These are phyloP conservation scores for Syrmaticus mikado DNA, from an alignment of 2,113 vertebrate species.

Conservation along the genomic window DNA sequence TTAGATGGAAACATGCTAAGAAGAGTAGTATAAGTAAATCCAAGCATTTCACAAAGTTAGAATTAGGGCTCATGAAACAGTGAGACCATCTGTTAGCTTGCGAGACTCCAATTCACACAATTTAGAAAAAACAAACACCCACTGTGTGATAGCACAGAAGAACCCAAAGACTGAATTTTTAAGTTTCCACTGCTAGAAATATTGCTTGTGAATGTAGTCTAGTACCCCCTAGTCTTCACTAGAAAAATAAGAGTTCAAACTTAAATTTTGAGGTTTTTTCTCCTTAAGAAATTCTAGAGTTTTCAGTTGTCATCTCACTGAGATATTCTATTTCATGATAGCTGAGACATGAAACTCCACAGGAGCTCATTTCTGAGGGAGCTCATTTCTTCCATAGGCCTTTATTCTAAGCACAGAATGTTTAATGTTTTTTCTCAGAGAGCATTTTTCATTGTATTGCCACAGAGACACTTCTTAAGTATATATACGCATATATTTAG, in stretches of 20 bases:
- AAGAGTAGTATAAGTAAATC: neutral
- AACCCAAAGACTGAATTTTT: neutral
- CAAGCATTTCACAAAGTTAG: neutral
- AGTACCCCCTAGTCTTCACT: neutral
- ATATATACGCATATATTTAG: neutral
- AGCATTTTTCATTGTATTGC: neutral
- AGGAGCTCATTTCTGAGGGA: neutral
- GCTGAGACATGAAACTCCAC: neutral
- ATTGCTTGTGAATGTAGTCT: neutral
- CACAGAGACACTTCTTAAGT: neutral
- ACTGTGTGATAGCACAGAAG: neutral
- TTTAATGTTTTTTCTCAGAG: neutral
- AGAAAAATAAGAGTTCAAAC: neutral
- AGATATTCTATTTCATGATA: neutral
- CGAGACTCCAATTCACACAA: neutral
- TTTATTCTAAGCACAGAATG: neutral
- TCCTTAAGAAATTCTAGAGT: neutral
- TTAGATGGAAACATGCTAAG: neutral
- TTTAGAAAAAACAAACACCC: neutral
- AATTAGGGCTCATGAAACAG: neutral
- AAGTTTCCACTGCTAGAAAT: neutral
- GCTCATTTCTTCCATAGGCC: neutral
- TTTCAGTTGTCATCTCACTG: neutral
- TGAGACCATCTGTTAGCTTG: neutral
- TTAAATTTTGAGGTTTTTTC: neutral